Base-by-base conservation (phyloP, 2,113 vertebrate species). In the Callipepla squamata region DNA sequence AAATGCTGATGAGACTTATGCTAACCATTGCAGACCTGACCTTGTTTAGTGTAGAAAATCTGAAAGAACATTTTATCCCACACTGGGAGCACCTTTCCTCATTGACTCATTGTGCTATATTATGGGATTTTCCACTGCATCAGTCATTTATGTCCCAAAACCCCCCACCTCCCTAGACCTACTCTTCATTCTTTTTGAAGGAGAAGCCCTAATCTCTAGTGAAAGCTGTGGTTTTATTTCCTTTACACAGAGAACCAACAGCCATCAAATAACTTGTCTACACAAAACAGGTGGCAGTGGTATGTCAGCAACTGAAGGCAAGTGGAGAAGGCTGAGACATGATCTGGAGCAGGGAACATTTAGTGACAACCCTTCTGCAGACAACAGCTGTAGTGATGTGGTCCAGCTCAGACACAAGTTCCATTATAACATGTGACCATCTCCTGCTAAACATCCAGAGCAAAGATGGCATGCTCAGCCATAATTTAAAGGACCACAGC, bases 401-500 rank as follows among this genome's bases (percentile, higher is more conserved):
- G 32, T 85, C 88, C 80, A 86, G 86, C 94, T 97, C 2, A 1
- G 69, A 96, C 95, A 92, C 95, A 93, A 90, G 90, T 91, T 85
- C 76, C 68, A 83, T 87, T 87, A 26, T 92, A 92, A 67, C 44
- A 65, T 40, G 65, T 42, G 28, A 66, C 86, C 42, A 26, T 87
- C 70, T 45, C 59, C 85, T 61, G 81, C 95, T 95, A 93, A 97
- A 96, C 7, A 1, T 94, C 74, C 47, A 28, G 96, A 97, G 95
- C 97, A 96, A 93, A 97, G 97, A 96, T 96, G 96, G 89, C 93
- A 38, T 85, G 92, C 97, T 95, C 91, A 87, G 92, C 97, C 93
- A 95, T 97, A 97, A 97, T 97, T 98, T 97, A 97, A 97, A 97
- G 96, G 83, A 95, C 94, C 30, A 14, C 96, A 97, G 97, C 97